Percentiles rank a stretch among this genome's conserved stretches.
Conservation (phyloP, 1,140 invertebrate genomes). For the Drosophila erecta region DNA sequence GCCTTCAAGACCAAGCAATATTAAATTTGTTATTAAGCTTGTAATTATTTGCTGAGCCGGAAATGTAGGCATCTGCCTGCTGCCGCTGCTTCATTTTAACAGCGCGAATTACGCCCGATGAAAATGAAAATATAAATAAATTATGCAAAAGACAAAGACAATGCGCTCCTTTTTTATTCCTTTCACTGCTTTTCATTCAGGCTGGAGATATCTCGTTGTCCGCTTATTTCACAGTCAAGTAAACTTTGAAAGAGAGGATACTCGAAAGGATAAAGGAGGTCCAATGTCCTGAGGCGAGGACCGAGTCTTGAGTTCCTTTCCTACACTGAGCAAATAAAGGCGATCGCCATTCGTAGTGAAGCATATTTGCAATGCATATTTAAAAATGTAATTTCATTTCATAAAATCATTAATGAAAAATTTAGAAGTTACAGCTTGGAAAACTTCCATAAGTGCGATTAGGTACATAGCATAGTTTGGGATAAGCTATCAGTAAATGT, state of each 20-base stretch:
- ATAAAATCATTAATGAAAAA: too few species aligned
- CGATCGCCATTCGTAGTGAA: background rate
- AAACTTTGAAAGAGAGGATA: slow-evolving; percentile 65
- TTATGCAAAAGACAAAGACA: slow-evolving; percentile 79
- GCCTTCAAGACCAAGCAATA: slow-evolving; percentile 58
- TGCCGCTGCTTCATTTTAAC: slow-evolving; percentile 40
- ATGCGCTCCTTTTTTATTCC: slow-evolving; percentile 52
- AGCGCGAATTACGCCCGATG: slow-evolving; percentile 42
- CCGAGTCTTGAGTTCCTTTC: slow-evolving; percentile 27
- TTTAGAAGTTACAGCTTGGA: too few species aligned
- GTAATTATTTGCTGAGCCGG: slow-evolving; percentile 74
- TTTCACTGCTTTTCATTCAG: slow-evolving; percentile 41
- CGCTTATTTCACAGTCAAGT: slow-evolving; percentile 81
- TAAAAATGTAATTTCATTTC: too few species aligned
- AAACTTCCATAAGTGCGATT: too few species aligned
- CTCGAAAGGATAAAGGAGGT: slow-evolving; percentile 33
- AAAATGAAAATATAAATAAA: slow-evolving; percentile 77
- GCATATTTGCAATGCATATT: too few species aligned
- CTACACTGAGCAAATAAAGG: slow-evolving; percentile 4
- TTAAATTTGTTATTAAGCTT: slow-evolving; percentile 81
- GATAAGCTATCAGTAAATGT: too few species aligned
- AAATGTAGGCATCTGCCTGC: slow-evolving; percentile 67
- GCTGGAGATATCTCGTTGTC: slow-evolving; percentile 38
- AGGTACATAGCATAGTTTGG: too few species aligned
- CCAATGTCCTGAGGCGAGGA: slow-evolving; percentile 17